Evolutionary conservation across 2,888 invertebrate species (phyloP).

Genomic region (Sepiola atlantica): DNA sequence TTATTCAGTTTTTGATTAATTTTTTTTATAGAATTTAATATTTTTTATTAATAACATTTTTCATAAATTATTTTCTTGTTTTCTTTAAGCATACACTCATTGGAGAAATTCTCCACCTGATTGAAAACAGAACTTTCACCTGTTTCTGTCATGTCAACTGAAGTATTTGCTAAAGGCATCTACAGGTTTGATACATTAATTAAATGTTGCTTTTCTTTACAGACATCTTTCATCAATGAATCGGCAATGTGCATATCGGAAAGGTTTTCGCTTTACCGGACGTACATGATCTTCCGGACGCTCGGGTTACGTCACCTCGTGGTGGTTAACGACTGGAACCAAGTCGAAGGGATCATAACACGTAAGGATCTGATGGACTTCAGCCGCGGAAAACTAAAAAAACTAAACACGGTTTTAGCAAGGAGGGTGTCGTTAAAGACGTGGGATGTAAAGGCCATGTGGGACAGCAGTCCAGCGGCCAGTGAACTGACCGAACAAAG

Average conservation of each 20-base stretch:
- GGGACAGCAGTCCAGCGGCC: neutral
- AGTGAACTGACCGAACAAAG: neutral
- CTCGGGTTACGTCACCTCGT: constrained; percentile 75
- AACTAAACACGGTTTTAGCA: neutral
- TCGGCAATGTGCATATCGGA: constrained; percentile 72
- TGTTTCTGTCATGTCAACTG: no score
- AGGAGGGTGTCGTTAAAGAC: neutral
- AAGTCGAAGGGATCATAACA: constrained; percentile 75
- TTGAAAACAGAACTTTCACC: no score
- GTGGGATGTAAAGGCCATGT: constrained; percentile 1
- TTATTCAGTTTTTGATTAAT: no score
- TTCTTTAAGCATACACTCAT: no score
- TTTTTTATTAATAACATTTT: no score
- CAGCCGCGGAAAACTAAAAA: constrained; percentile 51
- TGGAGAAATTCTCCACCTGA: no score
- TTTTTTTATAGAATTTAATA: no score
- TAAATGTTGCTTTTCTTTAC: constrained; percentile 51
- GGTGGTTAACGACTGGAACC: constrained; percentile 71
- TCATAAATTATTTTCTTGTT: no score
- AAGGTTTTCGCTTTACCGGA: constrained; percentile 74
- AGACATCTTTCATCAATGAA: constrained; percentile 74
- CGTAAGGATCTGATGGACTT: constrained; percentile 76
- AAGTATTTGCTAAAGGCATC: no score
- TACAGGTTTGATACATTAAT: no score
- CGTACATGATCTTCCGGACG: constrained; percentile 75